These are phyloP conservation scores for Fukomys damarensis DNA, from an alignment of 2,113 vertebrate species.

Conservation along the genomic window DNA sequence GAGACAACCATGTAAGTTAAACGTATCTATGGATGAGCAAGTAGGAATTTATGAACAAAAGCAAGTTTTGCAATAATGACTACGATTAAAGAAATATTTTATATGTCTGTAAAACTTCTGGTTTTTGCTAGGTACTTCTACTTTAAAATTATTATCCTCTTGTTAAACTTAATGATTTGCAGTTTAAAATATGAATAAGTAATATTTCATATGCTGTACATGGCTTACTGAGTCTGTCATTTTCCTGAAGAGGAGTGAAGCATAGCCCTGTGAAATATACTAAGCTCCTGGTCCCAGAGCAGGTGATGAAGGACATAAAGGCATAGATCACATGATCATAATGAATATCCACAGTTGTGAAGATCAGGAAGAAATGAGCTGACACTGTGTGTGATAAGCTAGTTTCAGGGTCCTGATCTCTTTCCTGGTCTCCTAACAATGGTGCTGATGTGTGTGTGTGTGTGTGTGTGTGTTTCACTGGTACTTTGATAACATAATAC, in stretches of 20 bases:
- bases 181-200: background rate
- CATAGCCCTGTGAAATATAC: background rate
- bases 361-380: background rate
- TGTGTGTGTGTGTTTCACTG: background rate
- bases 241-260: background rate
- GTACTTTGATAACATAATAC: background rate
- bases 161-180: background rate
- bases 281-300: background rate
- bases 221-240: background rate
- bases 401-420: background rate
- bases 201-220: background rate
- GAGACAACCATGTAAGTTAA: background rate
- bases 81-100: background rate
- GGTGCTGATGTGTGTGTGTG: background rate
- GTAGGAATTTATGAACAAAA: background rate
- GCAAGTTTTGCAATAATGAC: background rate
- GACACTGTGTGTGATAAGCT: background rate
- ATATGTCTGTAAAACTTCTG: background rate
- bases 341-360: constrained; percentile 37
- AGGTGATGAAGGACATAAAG: background rate
- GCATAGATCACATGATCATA: background rate
- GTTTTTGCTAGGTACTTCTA: background rate
- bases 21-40: background rate
- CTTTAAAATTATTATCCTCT: constrained; percentile 8
- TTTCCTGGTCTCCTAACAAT: background rate